Evolutionary conservation across 2,113 vertebrate genomes (phyloP).

Genomic region (Gulo gulo): DNA sequence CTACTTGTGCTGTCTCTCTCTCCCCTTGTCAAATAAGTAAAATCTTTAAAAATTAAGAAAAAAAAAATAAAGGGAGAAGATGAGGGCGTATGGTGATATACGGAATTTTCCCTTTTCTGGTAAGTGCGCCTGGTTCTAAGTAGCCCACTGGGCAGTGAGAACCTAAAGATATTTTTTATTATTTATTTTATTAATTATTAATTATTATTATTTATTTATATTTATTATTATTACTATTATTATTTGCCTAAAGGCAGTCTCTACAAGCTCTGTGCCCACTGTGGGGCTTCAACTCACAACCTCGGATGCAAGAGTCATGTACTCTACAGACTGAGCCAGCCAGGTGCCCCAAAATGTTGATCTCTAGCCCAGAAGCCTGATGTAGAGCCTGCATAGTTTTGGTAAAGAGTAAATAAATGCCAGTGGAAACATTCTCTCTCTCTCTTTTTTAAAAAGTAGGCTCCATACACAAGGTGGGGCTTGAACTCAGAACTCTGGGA

Average conservation of each 20-base stretch:
- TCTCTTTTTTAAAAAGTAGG: not conserved
- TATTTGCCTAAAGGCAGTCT: not conserved
- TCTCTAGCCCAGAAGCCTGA: too few relatives aligned
- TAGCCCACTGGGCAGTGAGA: not conserved
- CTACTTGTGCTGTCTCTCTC: too few relatives aligned
- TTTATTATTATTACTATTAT: too few relatives aligned
- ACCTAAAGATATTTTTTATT: not conserved
- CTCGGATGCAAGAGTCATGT: not conserved
- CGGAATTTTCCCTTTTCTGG: not conserved
- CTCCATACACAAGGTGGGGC: not conserved
- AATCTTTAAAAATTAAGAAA: not conserved
- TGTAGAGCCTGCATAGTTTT: too few relatives aligned
- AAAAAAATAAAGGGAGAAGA: not conserved
- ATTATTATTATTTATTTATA: too few relatives aligned
- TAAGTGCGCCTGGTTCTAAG: not conserved
- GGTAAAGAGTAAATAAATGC: too few relatives aligned
- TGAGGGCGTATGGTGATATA: not conserved
- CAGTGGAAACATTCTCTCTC: too few relatives aligned
- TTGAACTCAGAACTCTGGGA: not conserved
- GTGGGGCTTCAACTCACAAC: not conserved
- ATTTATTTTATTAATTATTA: too few relatives aligned
- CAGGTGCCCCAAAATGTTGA: too few relatives aligned
- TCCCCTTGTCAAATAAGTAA: too few relatives aligned
- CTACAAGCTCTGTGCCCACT: not conserved
- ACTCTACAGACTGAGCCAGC: not conserved